Conservation (phyloP, 2,888 invertebrate genomes). For the Vesta saturnalis region DNA sequence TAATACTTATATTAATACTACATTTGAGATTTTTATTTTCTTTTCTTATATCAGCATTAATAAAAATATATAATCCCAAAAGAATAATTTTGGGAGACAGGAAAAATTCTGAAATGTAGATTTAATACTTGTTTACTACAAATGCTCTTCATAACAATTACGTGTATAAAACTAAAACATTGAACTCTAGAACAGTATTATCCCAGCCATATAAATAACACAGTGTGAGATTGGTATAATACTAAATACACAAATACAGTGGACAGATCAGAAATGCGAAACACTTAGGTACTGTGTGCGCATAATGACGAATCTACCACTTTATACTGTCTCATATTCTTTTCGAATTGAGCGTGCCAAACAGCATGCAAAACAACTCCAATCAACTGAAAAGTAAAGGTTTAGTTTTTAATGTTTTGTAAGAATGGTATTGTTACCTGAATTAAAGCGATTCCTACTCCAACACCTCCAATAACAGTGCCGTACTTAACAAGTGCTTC, state of each 20-base stretch:
- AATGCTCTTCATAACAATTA: no score
- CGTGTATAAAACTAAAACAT: conserved; percentile 9
- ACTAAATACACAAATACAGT: conserved; percentile 25
- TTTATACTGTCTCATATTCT: conserved; percentile 72
- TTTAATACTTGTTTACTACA: no score
- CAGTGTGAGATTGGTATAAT: conserved; percentile 28
- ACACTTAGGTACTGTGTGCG: conserved; percentile 22
- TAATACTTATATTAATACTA: no score
- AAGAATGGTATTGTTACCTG: conserved; percentile 73
- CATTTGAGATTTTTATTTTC: no score
- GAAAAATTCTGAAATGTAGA: no score
- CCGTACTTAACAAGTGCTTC: conserved; percentile 75
- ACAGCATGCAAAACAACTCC: conserved; percentile 92
- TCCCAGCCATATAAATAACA: conserved; percentile 30
- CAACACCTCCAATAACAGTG: conserved; percentile 82
- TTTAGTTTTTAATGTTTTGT: conserved; percentile 2
- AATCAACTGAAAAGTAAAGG: conserved; percentile 73
- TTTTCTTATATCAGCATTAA: no score
- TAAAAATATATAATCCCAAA: no score
- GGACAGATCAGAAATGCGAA: conserved; percentile 32
- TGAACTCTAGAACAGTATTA: conserved; percentile 21
- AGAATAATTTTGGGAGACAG: no score
- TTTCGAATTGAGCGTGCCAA: conserved; percentile 92
- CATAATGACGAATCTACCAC: conserved; percentile 13
- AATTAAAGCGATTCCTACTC: conserved; percentile 83